Conservation (phyloP, 2,797 vertebrate genomes). For the Clarias laeviceps region DNA sequence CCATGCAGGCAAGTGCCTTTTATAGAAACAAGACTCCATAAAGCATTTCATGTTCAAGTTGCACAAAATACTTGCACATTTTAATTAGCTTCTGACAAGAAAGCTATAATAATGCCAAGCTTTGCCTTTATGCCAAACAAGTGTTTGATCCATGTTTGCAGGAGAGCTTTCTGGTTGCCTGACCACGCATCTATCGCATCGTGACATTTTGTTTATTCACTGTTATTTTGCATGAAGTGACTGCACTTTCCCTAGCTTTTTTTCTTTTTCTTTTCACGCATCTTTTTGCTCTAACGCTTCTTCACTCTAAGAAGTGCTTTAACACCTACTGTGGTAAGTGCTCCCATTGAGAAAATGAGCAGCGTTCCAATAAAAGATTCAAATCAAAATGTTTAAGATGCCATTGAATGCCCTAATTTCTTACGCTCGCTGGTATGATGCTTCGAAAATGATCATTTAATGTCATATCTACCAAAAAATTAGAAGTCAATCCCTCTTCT, state of each 20-base stretch:
- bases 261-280: background rate
- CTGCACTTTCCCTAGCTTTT: background rate
- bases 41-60: background rate
- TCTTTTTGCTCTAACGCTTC: background rate
- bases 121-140: background rate
- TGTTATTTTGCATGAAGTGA: background rate
- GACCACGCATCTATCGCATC: background rate
- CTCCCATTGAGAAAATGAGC: background rate
- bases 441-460: background rate
- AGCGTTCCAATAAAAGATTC: background rate
- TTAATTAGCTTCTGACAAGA: background rate
- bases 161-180: background rate
- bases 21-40: background rate
- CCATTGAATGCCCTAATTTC: slow-evolving; percentile 4
- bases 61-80: background rate
- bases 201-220: background rate
- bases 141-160: background rate
- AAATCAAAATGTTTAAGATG: slow-evolving; percentile 2
- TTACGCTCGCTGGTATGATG: background rate
- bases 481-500: too few relatives aligned
- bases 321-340: slow-evolving; percentile 14
- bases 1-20: background rate
- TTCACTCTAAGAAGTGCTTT: background rate
- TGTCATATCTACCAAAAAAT: background rate
- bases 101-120: background rate